Evolutionary conservation across 2,113 vertebrate species (phyloP).

Genomic region (Lepus europaeus): DNA sequence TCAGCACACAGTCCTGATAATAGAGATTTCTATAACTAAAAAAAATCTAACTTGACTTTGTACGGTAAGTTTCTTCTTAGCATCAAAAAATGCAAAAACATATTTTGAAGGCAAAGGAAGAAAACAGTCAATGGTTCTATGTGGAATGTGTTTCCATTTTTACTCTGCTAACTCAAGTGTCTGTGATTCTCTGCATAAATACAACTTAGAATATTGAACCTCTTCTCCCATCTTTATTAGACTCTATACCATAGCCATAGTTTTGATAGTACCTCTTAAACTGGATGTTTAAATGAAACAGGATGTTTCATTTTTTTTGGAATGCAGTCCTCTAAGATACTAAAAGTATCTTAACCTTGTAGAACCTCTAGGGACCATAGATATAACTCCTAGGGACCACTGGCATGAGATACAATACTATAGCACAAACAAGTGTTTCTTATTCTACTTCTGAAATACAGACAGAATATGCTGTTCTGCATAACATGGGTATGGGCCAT

Average conservation of each 20-base stretch:
- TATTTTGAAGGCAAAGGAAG: neutral
- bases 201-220: neutral
- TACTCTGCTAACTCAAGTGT: neutral
- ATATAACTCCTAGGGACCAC: neutral
- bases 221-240: constrained; percentile 49
- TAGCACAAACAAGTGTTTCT: constrained; percentile 16
- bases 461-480: neutral
- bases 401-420: constrained; percentile 30
- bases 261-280: constrained; percentile 55
- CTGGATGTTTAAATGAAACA: constrained; percentile 51
- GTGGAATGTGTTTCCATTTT: neutral
- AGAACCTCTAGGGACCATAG: neutral
- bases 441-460: constrained; percentile 47
- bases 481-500: neutral
- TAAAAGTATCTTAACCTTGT: constrained; percentile 15
- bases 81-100: neutral
- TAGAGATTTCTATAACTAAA: constrained; percentile 50
- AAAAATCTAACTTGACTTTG: constrained; percentile 38
- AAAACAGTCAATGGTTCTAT: neutral
- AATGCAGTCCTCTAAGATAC: constrained; percentile 28
- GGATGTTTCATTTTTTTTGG: constrained; percentile 46
- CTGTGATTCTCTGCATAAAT: neutral
- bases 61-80: constrained; percentile 26
- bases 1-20: neutral
- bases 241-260: neutral